A percentile compares a stretch with the other conserved stretches of the same genome.
Conservation (phyloP, 2,888 invertebrate genomes). For the Furcula furcula region DNA sequence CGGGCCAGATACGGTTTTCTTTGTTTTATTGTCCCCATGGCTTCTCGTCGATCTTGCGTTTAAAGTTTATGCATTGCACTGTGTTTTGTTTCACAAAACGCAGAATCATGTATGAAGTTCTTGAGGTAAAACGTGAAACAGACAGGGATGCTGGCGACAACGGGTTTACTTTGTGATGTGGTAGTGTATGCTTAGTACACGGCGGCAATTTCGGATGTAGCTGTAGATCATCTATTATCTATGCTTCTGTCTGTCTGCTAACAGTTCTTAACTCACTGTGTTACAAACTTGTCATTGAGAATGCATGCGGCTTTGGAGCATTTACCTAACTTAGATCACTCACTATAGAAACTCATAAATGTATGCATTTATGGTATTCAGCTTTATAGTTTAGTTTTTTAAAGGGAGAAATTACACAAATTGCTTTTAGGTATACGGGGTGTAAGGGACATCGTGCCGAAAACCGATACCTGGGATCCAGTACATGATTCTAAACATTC, state of each 20-base stretch:
- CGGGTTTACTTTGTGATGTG: conserved; percentile 54
- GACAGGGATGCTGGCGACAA: conserved; percentile 49
- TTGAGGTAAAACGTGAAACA: conserved; percentile 68
- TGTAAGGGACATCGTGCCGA: no score
- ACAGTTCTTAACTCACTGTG: neutral
- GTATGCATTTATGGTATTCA: no score
- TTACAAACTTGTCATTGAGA: neutral
- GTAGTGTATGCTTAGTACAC: conserved; percentile 36
- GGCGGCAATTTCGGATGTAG: conserved; percentile 16
- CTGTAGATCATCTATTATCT: conserved; percentile 1
- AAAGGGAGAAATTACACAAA: no score
- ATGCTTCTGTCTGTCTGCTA: neutral
- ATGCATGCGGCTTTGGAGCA: neutral
- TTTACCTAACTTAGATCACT: neutral
- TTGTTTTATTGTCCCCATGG: conserved; percentile 81
- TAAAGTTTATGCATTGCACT: conserved; percentile 80
- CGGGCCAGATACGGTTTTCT: conserved; percentile 72
- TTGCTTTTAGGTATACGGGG: no score
- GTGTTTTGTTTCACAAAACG: conserved; percentile 78
- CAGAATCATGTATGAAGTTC: conserved; percentile 75
- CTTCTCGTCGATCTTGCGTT: conserved; percentile 79
- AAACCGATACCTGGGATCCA: no score
- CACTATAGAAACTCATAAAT: no score
- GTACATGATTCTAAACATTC: no score
- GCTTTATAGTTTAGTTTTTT: no score